Conservation (phyloP, 1,140 invertebrate species). For the Nixonia krombeini region DNA sequence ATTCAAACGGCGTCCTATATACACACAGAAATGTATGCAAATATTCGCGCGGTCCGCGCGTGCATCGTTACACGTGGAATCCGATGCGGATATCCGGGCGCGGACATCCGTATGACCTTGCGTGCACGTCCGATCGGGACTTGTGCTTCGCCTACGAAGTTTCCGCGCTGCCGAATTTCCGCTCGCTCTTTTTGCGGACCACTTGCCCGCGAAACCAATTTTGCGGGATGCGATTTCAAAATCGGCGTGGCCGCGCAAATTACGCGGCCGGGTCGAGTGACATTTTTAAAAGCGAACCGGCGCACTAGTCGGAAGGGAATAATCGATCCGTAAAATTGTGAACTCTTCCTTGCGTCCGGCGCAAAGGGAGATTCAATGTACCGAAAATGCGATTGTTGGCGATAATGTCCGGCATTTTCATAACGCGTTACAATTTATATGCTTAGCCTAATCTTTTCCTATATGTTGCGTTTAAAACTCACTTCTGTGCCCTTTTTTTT, state of each 20-base stretch:
- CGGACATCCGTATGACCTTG: conserved; percentile 63
- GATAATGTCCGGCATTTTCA: not conserved
- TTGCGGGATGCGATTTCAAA: conserved; percentile 34
- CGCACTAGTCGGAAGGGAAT: conserved; percentile 30
- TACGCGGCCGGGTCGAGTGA: conserved; percentile 31
- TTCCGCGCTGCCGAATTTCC: conserved; percentile 35
- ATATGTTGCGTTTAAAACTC: no score
- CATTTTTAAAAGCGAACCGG: conserved; percentile 39
- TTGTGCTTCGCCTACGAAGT: conserved; percentile 49
- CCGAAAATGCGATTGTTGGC: conserved; percentile 12
- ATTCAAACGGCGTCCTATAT: not conserved
- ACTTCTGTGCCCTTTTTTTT: no score
- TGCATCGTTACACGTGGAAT: conserved; percentile 50
- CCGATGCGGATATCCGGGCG: conserved; percentile 65
- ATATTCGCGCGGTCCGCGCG: conserved; percentile 35
- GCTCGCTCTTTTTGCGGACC: conserved; percentile 38
- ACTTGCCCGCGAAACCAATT: conserved; percentile 51
- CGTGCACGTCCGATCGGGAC: conserved; percentile 56
- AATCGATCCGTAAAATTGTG: conserved; percentile 48
- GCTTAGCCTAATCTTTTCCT: no score
- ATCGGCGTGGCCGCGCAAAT: conserved; percentile 30
- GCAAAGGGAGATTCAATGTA: conserved; percentile 12
- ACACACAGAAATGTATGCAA: conserved; percentile 15
- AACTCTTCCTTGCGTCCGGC: conserved; percentile 18
- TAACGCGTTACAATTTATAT: no score